Percentiles rank a stretch among this genome's conserved stretches.
These are phyloP conservation scores for Tribolium castaneum DNA, from an alignment of 1,140 invertebrate genomes.

Conservation along the genomic window DNA sequence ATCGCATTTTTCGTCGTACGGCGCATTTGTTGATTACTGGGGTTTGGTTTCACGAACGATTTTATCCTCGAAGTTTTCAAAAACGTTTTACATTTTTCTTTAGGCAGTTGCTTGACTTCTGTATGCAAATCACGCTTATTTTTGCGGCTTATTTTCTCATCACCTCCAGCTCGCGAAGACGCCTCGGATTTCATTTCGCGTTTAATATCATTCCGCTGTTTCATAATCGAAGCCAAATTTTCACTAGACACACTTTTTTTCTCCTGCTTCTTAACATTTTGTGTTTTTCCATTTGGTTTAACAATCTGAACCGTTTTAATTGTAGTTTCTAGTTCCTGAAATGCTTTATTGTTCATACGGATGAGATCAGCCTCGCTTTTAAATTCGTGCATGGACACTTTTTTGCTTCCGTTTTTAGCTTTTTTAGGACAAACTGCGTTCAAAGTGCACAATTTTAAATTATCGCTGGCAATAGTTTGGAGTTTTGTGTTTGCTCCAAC, in stretches of 20 bases:
- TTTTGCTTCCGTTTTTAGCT: neutral
- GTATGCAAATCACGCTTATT: neutral
- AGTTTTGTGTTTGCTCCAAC: too few relatives aligned
- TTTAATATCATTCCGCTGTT: neutral
- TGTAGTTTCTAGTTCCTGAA: neutral
- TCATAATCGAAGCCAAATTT: neutral
- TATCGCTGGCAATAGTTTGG: too few relatives aligned
- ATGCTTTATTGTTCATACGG: neutral
- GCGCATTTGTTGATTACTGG: neutral
- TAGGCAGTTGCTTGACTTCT: neutral
- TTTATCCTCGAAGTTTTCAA: neutral
- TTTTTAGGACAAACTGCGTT: too few relatives aligned
- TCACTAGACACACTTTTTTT: slow-evolving; percentile 1
- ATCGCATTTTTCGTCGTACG: slow-evolving; percentile 14
- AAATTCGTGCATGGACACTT: neutral
- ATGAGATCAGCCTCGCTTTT: neutral
- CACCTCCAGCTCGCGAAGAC: neutral
- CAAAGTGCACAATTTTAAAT: too few relatives aligned
- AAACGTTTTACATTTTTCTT: slow-evolving; percentile 1
- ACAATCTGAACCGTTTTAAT: neutral
- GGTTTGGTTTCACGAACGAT: neutral
- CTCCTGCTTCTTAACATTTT: neutral
- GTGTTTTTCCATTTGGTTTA: neutral
- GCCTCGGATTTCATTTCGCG: neutral
- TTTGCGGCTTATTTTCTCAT: neutral